Conservation (phyloP, 2,113 vertebrate genomes). For the Tenrec ecaudatus region DNA sequence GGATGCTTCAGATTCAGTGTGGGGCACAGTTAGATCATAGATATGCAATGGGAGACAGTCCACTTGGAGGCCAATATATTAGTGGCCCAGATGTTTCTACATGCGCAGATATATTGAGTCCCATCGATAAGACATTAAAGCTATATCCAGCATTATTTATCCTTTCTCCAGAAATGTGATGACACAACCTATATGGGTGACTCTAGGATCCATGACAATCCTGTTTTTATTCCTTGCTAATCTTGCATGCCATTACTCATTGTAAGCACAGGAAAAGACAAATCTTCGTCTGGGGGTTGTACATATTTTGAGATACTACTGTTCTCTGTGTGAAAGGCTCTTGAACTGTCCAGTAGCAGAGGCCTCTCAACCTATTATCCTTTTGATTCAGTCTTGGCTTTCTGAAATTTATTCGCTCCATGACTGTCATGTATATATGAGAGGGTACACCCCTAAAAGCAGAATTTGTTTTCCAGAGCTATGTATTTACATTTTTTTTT, state of each 20-base stretch:
- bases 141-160: background rate
- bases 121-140: background rate
- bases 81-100: background rate
- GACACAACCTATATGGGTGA: slow-evolving; percentile 1
- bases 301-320: too few species aligned
- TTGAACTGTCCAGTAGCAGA: background rate
- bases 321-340: background rate
- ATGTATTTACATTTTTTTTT: too few species aligned
- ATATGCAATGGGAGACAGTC: background rate
- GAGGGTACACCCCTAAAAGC: too few species aligned
- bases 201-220: slow-evolving; percentile 1
- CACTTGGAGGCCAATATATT: background rate
- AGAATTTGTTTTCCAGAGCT: background rate
- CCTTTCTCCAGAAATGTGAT: slow-evolving; percentile 26
- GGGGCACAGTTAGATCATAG: background rate
- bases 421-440: background rate
- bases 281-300: background rate
- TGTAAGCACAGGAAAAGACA: background rate
- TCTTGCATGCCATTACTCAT: background rate
- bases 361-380: background rate
- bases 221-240: background rate
- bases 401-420: background rate
- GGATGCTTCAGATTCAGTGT: background rate
- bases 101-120: background rate
- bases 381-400: background rate